Percentiles rank a stretch among this genome's conserved stretches.
Conservation (phyloP, 92 coral and sea anemone species). For the Bergia sp. region DNA sequence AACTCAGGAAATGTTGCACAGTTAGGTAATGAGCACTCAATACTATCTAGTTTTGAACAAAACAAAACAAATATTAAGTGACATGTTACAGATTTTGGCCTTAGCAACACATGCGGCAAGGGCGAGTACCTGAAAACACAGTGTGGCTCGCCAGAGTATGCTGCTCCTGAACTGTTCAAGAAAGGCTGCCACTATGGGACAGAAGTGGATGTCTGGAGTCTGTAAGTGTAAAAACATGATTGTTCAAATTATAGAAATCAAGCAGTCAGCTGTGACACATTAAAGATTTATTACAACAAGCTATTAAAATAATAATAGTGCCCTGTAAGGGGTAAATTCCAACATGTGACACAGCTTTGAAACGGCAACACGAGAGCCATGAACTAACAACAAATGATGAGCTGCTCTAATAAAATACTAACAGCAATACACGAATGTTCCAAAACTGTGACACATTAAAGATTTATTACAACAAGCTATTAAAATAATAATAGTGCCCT, state of each 20-base stretch:
- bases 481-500: too few species aligned
- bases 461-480: too few species aligned
- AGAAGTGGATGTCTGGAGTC: constrained; percentile 97
- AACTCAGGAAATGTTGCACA: not conserved
- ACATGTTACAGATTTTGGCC: constrained; percentile 82
- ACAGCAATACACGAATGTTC: too few species aligned
- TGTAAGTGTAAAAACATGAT: constrained; percentile 70
- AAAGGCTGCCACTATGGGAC: constrained; percentile 89
- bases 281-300: not conserved
- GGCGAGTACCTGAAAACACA: constrained; percentile 84
- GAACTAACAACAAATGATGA: too few species aligned
- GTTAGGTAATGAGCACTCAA: too few species aligned
- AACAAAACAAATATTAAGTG: not conserved
- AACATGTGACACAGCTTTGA: too few species aligned
- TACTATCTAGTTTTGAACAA: not conserved
- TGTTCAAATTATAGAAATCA: not conserved
- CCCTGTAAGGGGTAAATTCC: too few species aligned
- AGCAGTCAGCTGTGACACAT: not conserved
- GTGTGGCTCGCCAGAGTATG: constrained; percentile 99
- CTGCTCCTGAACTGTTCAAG: constrained; percentile 97
- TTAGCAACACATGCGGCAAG: constrained; percentile 76
- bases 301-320: too few species aligned
- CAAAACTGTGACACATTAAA: too few species aligned
- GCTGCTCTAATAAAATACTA: too few species aligned
- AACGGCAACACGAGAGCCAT: too few species aligned